These are phyloP conservation scores for Lochmaea crataegi DNA, from an alignment of 2,888 invertebrate species.

Conservation along the genomic window DNA sequence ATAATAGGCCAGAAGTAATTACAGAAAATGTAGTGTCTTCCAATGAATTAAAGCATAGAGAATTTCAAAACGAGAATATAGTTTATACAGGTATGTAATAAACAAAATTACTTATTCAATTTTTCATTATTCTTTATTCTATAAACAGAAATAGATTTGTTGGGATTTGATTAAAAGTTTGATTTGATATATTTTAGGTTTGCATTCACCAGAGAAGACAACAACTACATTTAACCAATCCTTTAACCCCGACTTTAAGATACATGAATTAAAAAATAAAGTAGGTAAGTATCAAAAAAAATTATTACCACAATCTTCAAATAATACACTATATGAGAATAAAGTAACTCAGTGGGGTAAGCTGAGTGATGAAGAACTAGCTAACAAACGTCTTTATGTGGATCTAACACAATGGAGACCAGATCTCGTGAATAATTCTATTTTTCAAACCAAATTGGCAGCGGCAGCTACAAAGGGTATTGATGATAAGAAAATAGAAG, in stretches of 20 bases:
- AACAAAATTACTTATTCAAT: background rate
- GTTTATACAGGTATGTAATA: constrained; percentile 9
- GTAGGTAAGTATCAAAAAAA: constrained; percentile 9
- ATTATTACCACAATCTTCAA: background rate
- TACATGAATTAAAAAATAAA: constrained; percentile 13
- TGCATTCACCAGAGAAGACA: constrained; percentile 4
- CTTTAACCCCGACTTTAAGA: background rate
- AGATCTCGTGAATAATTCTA: constrained; percentile 8
- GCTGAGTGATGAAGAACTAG: constrained; percentile 13
- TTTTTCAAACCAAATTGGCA: constrained; percentile 13
- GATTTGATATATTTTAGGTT: background rate
- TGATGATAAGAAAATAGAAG: constrained; percentile 11
- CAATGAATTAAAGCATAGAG: constrained; percentile 8
- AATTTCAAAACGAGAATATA: constrained; percentile 12
- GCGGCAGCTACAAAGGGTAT: background rate
- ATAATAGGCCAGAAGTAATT: background rate
- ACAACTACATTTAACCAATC: background rate
- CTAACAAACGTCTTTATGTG: constrained; percentile 18
- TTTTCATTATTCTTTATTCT: background rate
- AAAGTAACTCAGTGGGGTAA: constrained; percentile 9
- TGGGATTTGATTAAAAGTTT: background rate
- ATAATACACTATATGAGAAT: constrained; percentile 2
- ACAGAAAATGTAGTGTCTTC: constrained; percentile 16
- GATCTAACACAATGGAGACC: constrained; percentile 15
- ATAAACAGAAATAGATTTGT: too few relatives aligned